Conservation (phyloP, 2,113 vertebrate species). For the human region GRCh38 chr1:106015501-106016000, state of each 20-base stretch:
- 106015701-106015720: neutral
- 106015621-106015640: neutral
- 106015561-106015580: neutral
- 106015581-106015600: neutral
- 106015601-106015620: neutral
- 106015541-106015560: neutral
- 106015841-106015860: neutral
- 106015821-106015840: neutral
- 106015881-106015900: neutral
- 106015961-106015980: neutral
- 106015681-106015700: neutral
- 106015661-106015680: neutral
- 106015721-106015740: neutral
- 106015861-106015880: neutral
- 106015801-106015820: neutral
- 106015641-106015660: neutral
- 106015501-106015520: neutral
- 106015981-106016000: too few relatives aligned
- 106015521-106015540: neutral
- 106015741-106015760: neutral
- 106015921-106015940: neutral
- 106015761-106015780: neutral
- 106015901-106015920: neutral
- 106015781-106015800: neutral
- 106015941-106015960: neutral